A percentile compares a stretch with the other conserved stretches of the same genome.
These are phyloP conservation scores for Gobiocypris rarus DNA, from an alignment of 2,113 vertebrate genomes.

Conservation along the genomic window DNA sequence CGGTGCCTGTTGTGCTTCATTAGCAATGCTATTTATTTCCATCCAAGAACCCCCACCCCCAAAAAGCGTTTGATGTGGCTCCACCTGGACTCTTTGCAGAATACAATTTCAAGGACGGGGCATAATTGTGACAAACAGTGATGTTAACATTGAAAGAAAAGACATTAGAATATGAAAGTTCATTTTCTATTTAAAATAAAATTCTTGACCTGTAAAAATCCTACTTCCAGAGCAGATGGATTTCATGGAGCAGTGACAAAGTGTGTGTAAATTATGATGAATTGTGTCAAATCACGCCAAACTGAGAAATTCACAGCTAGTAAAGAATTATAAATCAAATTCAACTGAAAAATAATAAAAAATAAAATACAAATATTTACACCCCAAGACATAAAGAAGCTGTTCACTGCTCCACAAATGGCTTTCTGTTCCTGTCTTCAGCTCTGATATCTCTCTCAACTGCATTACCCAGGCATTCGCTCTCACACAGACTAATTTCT, in stretches of 20 bases:
- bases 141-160: background rate
- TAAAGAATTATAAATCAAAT: background rate
- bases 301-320: background rate
- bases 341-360: background rate
- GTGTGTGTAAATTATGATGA: background rate
- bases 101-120: background rate
- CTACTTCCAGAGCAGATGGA: background rate
- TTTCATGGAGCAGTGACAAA: background rate
- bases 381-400: background rate
- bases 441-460: background rate
- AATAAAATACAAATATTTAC: background rate
- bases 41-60: background rate
- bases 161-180: background rate
- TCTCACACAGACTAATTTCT: background rate
- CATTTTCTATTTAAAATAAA: background rate
- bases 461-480: background rate
- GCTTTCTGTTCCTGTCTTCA: background rate
- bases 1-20: conserved; percentile 25
- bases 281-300: background rate
- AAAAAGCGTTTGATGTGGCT: conserved; percentile 8
- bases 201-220: background rate
- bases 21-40: conserved; percentile 5
- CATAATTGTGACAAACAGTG: background rate
- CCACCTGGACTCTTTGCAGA: conserved; percentile 24
- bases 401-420: background rate